These are phyloP conservation scores for Chaetogeoica ovagalla DNA, from an alignment of 2,888 invertebrate genomes.

Conservation along the genomic window DNA sequence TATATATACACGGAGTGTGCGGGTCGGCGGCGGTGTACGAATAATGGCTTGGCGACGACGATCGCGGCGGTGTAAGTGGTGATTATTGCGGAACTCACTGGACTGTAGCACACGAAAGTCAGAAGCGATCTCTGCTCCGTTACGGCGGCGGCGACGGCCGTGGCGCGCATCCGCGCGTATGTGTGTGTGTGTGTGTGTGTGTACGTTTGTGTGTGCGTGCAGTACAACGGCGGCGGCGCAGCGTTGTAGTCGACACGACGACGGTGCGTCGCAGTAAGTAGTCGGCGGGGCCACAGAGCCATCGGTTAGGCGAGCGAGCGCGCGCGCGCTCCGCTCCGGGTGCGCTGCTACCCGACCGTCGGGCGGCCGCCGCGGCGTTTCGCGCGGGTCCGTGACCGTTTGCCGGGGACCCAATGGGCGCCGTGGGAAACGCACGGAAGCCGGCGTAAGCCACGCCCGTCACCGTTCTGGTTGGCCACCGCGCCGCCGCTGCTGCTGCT, in stretches of 20 bases:
- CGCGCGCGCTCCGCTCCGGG: conserved; percentile 31
- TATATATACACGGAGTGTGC: too few species aligned
- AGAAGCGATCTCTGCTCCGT: conserved; percentile 42
- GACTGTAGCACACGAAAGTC: conserved; percentile 51
- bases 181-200: background rate
- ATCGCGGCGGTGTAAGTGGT: conserved; percentile 28
- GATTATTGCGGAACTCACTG: conserved; percentile 53
- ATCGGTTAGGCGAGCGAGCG: conserved; percentile 14
- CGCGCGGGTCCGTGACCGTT: conserved; percentile 56
- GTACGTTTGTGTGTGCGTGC: background rate
- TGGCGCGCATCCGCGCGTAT: background rate
- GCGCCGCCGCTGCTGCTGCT: too few species aligned
- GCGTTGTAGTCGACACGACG: background rate
- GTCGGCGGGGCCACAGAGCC: background rate
- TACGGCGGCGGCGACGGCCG: background rate
- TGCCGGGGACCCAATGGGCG: conserved; percentile 59
- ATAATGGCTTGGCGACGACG: too few species aligned
- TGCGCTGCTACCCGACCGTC: conserved; percentile 49
- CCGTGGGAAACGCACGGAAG: conserved; percentile 70
- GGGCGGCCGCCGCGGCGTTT: conserved; percentile 59
- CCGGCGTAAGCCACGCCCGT: conserved; percentile 61
- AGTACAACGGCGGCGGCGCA: too few species aligned
- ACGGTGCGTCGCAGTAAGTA: conserved; percentile 5
- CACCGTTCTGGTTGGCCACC: conserved; percentile 58
- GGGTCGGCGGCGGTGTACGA: too few species aligned